Evolutionary conservation across 1,140 invertebrate genomes (phyloP), one percentile per base, ranked within the genome.

Genomic region (Carcinoscorpius rotundicauda): DNA sequence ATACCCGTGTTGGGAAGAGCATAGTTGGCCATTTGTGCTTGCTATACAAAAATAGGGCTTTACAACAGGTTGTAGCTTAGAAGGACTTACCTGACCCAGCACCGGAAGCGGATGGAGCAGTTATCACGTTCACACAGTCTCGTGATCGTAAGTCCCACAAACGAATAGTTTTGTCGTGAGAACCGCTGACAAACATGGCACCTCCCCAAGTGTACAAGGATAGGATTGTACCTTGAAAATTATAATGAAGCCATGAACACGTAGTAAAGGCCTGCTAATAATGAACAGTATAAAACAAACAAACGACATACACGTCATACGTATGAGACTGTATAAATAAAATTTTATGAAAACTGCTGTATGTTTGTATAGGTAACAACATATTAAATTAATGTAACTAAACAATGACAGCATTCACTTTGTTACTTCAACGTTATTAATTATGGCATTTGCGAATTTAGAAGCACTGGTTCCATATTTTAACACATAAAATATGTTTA

Each of bases 201-300:
- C 93, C 92, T 49, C 93, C 93, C 95, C 95, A 98, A 61, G 93
- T 97, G 79, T 96, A 96, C 5, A 99, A 80, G 0, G 93, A 88
- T 53, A 98, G 80, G 61, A 99, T 90, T 73, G 95, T 93, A n/a
- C 92, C 86, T 83, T 73, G 9, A 75, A 75, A 65, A 67, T 65
- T 51, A n/a, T 51, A 52, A 52, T 8, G 63, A 66, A 63, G 66
- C 3, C 10, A 10, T 6, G 11, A 60, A 9, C 29, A 29, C 11
- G 8, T 60, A 60, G 59, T 9, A 60, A 60, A 49, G 4, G 29
- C 29, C 29, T 29, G 29, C 29, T 29, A 29, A 29, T 29, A 29
- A 29, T 29, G 29, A 29, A 29, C 29, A 29, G 29, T 2, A 29
- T 29, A 29, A 29, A 29, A 29, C 29, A 29, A 29, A 29, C 29